Conservation (phyloP, 1,140 invertebrate species). For the Chlorops oryzae region DNA sequence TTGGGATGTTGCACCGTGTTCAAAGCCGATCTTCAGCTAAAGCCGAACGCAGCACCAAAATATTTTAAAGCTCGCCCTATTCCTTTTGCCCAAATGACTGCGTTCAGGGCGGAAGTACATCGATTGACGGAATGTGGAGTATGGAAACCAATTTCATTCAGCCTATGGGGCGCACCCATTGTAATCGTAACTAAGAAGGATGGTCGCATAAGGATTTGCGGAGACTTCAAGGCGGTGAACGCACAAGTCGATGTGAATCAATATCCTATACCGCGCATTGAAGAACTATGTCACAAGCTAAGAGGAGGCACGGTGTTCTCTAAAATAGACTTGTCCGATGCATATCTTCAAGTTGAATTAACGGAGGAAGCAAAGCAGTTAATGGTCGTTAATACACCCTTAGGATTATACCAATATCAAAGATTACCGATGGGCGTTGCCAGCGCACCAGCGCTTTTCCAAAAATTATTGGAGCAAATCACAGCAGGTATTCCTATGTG, state of each 20-base stretch:
- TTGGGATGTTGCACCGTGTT: background rate
- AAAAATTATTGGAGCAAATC: constrained; percentile 14
- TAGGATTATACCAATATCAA: constrained; percentile 19
- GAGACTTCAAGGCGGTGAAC: constrained; percentile 46
- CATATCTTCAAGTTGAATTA: constrained; percentile 32
- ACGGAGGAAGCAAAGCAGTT: constrained; percentile 16
- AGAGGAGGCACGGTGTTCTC: constrained; percentile 12
- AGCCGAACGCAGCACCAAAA: background rate
- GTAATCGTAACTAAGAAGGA: constrained; percentile 48
- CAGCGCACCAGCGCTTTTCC: constrained; percentile 19
- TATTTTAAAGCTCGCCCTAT: constrained; percentile 20
- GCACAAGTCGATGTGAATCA: constrained; percentile 29
- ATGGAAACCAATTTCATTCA: constrained; percentile 21
- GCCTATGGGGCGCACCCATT: constrained; percentile 47
- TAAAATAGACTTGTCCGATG: constrained; percentile 17
- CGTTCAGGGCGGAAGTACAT: constrained; percentile 45
- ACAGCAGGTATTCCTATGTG: background rate
- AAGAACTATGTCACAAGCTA: constrained; percentile 16
- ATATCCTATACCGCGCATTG: constrained; percentile 49
- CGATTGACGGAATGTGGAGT: constrained; percentile 18
- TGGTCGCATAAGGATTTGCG: constrained; percentile 45
- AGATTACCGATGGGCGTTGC: constrained; percentile 18
- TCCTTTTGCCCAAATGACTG: constrained; percentile 41
- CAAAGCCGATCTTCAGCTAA: background rate
- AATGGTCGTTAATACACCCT: constrained; percentile 17